A percentile compares a stretch with the other conserved stretches of the same genome.
phyloP scores from a whole-genome alignment of 1,140 invertebrate genomes.

The Rhopalosiphum maidis region DNA sequence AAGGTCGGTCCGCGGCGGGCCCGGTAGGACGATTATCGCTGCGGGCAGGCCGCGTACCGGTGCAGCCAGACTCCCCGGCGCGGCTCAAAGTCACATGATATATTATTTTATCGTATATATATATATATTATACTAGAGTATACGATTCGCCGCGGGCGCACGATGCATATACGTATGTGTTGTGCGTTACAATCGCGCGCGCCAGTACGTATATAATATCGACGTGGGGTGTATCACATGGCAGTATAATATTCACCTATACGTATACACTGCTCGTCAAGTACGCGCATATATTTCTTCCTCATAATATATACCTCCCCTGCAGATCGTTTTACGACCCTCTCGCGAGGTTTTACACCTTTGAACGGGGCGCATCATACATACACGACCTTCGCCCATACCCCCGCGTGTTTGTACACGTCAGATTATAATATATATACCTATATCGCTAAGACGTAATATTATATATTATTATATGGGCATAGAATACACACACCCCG shows the following conservation, averaged over 20 bases:
- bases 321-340: not conserved
- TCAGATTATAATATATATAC: not conserved
- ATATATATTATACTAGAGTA: no score
- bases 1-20: not conserved
- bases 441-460: not conserved
- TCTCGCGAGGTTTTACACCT: not conserved
- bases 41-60: not conserved
- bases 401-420: not conserved
- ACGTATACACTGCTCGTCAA: no score
- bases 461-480: not conserved
- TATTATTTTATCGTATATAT: no score
- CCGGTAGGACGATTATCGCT: not conserved
- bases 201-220: not conserved
- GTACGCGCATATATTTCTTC: no score
- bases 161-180: no score
- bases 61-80: not conserved
- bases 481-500: not conserved
- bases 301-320: not conserved
- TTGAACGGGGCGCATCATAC: not conserved
- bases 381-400: no score
- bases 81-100: not conserved
- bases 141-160: not conserved
- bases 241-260: no score
- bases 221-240: not conserved
- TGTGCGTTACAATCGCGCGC: not conserved